Evolutionary conservation across 2,113 vertebrate genomes (phyloP).

Genomic region (Candoia aspera): DNA sequence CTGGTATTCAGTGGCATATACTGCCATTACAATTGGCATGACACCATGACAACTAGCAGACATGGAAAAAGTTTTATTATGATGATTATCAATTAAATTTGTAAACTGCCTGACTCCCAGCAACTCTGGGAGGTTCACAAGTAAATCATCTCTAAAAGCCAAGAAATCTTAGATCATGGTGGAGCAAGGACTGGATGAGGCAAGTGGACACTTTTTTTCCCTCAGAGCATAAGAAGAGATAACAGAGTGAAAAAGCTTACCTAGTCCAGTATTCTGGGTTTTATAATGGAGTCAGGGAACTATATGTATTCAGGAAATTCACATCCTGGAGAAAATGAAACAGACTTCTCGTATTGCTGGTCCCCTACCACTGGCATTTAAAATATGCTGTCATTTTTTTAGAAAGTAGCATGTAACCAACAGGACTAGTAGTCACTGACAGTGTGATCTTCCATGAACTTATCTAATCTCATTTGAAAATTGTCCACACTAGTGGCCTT

Average conservation of each 20-base stretch:
- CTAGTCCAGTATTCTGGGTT: neutral
- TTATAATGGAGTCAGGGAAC: neutral
- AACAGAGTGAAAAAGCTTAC: neutral
- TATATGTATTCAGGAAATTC: neutral
- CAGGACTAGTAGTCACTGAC: neutral
- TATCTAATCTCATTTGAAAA: neutral
- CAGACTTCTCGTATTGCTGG: neutral
- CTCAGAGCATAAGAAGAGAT: neutral
- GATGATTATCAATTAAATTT: neutral
- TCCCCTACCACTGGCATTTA: neutral
- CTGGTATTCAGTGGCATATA: neutral
- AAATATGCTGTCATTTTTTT: neutral
- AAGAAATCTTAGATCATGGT: neutral
- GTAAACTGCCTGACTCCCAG: neutral
- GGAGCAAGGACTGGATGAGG: neutral
- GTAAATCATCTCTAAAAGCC: neutral
- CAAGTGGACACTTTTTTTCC: neutral
- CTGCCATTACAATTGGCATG: neutral
- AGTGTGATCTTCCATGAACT: neutral
- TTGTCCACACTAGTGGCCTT: too few species aligned
- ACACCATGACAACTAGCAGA: neutral
- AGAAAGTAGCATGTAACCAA: neutral
- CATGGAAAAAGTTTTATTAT: neutral
- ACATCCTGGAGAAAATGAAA: too few species aligned
- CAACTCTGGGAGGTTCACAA: neutral